Evolutionary conservation across 2,113 vertebrate species (phyloP).

Genomic region (Corythoichthys intestinalis): DNA sequence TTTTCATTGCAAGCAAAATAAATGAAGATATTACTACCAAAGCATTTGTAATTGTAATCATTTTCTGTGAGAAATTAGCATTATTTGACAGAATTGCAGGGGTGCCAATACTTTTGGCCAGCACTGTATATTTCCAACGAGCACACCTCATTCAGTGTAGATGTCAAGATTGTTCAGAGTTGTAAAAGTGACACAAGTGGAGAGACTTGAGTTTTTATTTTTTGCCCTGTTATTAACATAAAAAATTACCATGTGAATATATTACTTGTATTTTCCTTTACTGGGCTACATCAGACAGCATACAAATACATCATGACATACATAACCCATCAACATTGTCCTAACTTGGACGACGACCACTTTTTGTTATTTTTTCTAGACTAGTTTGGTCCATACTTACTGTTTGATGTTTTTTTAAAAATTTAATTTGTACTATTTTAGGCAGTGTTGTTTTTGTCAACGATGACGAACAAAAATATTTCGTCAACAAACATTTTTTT

Average conservation of each 20-base stretch:
- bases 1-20: too few relatives aligned
- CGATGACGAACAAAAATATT: too few relatives aligned
- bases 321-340: slow-evolving; percentile 27
- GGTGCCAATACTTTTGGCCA: too few relatives aligned
- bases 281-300: slow-evolving; percentile 8
- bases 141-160: background rate
- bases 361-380: background rate
- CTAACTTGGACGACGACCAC: background rate
- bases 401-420: background rate
- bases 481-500: too few relatives aligned
- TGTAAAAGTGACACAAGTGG: background rate
- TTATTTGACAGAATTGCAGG: too few relatives aligned
- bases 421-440: too few relatives aligned
- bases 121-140: background rate
- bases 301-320: slow-evolving; percentile 46
- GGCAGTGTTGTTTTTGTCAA: too few relatives aligned
- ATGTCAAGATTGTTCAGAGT: background rate
- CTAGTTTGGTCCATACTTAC: slow-evolving; percentile 38
- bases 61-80: too few relatives aligned
- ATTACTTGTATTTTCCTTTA: slow-evolving; percentile 41
- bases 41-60: too few relatives aligned
- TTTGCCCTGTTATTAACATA: slow-evolving; percentile 50
- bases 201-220: slow-evolving; percentile 34
- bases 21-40: too few relatives aligned
- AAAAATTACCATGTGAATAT: slow-evolving; percentile 51